Percentiles rank a stretch among this genome's conserved stretches.
Conservation (phyloP, 1,140 invertebrate genomes). For the Eciton burchellii region DNA sequence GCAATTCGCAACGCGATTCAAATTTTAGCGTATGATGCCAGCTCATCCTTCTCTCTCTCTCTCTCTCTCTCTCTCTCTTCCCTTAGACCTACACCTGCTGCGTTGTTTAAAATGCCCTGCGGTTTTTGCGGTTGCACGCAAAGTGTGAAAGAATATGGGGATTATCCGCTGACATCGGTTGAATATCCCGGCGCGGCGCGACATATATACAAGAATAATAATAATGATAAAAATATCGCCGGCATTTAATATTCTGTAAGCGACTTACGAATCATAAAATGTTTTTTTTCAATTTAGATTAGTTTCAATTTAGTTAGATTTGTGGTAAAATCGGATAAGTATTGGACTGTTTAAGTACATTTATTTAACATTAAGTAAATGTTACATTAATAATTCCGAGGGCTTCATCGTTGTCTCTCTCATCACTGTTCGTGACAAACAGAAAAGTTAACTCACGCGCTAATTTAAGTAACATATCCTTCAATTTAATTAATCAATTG, state of each 20-base stretch:
- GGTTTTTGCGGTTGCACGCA: conserved; percentile 36
- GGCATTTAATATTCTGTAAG: conserved; percentile 52
- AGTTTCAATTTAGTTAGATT: too few species aligned
- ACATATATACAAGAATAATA: conserved; percentile 47
- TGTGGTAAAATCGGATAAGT: too few species aligned
- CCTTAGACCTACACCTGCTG: not conserved
- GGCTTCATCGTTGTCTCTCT: too few species aligned
- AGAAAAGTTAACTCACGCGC: too few species aligned
- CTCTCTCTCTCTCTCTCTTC: too few species aligned
- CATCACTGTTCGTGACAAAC: too few species aligned
- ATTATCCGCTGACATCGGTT: conserved; percentile 46
- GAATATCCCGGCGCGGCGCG: conserved; percentile 33
- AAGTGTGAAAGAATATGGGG: conserved; percentile 57
- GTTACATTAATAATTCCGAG: too few species aligned
- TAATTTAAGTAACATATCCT: not conserved
- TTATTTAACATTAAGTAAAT: too few species aligned
- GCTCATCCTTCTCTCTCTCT: too few species aligned
- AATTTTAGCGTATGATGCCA: conserved; percentile 20
- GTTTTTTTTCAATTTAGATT: too few species aligned
- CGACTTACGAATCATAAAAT: too few species aligned
- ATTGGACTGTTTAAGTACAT: too few species aligned
- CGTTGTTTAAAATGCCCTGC: conserved; percentile 48
- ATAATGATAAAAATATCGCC: conserved; percentile 57
- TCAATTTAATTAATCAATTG: not conserved
- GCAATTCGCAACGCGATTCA: not conserved